phyloP scores from a whole-genome alignment of 2,888 invertebrate genomes.

The Podotricha telesiphe region DNA sequence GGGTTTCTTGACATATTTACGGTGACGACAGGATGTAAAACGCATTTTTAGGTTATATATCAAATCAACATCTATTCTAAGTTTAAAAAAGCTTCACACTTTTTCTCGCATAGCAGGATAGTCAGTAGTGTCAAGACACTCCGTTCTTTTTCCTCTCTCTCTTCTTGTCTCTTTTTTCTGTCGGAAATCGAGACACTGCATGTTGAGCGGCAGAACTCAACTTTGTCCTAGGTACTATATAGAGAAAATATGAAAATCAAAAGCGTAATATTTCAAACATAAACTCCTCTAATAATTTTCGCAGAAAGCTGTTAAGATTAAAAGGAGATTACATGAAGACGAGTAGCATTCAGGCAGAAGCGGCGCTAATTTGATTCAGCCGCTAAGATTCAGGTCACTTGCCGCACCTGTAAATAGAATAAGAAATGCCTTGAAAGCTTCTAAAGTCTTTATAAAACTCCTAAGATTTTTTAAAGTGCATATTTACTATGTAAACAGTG shows the following conservation, averaged over 20 bases:
- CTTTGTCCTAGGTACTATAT: no score
- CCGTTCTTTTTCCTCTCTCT: no score
- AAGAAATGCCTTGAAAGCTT: constrained; percentile 43
- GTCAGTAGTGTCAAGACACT: no score
- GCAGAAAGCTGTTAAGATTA: constrained; percentile 34
- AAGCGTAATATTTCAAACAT: constrained; percentile 1
- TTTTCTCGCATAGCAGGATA: no score
- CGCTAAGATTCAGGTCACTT: constrained; percentile 59
- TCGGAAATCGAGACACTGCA: no score
- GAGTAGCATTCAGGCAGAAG: constrained; percentile 49
- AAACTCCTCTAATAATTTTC: constrained; percentile 20
- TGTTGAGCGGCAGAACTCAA: no score
- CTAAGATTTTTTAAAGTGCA: constrained; percentile 14
- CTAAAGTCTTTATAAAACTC: constrained; percentile 42
- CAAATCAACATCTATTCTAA: no score
- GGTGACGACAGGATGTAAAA: no score
- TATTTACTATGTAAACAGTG: constrained; percentile 11
- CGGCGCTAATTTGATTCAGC: constrained; percentile 61
- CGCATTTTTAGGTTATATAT: no score
- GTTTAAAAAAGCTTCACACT: no score
- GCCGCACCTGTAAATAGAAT: constrained; percentile 58
- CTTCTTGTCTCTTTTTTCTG: no score
- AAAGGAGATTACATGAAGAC: constrained; percentile 41
- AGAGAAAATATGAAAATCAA: neutral
- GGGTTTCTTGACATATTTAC: no score